These are phyloP conservation scores for Heliocidaris tuberculata DNA, from an alignment of 35 echinoderm and acorn worm species.

Conservation along the genomic window DNA sequence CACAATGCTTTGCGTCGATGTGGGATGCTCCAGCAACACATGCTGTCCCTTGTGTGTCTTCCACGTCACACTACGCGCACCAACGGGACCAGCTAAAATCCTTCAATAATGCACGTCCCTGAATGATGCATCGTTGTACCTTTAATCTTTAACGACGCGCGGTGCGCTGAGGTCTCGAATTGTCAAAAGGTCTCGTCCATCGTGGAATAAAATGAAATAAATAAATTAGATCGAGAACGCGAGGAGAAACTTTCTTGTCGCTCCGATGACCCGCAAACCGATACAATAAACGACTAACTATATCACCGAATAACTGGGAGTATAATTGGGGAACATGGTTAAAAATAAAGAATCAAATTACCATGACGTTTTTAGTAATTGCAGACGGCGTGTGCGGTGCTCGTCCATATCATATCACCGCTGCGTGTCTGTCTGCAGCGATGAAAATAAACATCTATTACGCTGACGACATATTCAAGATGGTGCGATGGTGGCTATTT, in stretches of 20 bases:
- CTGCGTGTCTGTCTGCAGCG: background rate
- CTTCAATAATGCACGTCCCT: background rate
- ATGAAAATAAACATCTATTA: conserved; percentile 5
- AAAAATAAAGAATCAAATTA: background rate
- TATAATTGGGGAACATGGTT: background rate
- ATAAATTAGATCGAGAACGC: background rate
- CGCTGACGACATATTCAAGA: background rate
- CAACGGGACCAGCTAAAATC: background rate
- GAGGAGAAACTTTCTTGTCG: background rate
- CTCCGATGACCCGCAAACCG: too few species aligned
- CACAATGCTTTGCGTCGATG: background rate
- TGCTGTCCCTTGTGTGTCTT: background rate
- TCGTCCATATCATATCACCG: background rate
- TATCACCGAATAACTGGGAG: too few species aligned
- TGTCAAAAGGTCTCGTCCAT: background rate
- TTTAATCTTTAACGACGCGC: background rate
- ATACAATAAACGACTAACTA: too few species aligned
- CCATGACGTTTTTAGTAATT: background rate
- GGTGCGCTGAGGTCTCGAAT: background rate
- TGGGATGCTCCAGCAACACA: background rate
- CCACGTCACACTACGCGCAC: background rate
- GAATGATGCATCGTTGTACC: conserved; percentile 8
- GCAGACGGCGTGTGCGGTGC: background rate
- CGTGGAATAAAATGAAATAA: background rate
- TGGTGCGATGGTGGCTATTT: background rate